phyloP scores from a whole-genome alignment of 2,113 vertebrate genomes.

The Glaucomys volans region DNA sequence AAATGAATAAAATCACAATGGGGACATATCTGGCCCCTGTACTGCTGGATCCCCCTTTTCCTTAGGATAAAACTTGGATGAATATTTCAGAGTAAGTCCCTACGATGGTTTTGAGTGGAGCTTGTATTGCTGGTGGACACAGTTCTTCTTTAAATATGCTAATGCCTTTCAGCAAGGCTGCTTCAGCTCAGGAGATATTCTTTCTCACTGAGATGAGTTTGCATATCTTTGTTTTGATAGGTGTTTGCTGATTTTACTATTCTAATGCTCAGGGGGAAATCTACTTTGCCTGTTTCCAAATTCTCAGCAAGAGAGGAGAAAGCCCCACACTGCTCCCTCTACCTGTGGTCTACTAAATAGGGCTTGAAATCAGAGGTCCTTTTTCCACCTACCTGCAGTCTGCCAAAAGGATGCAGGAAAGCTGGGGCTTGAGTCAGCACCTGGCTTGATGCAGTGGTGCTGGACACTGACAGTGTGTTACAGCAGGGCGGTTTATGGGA shows the following conservation, averaged over 20 bases:
- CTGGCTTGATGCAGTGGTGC: neutral
- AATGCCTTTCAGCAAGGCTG: neutral
- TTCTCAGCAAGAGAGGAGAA: neutral
- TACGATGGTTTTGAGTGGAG: neutral
- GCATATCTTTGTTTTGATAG: slow-evolving; percentile 50
- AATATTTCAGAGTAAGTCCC: neutral
- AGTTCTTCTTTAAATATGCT: slow-evolving; percentile 16
- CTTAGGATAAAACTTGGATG: neutral
- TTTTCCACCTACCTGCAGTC: neutral
- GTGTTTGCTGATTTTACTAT: slow-evolving; percentile 64
- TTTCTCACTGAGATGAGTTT: slow-evolving; percentile 46
- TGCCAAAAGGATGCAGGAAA: neutral
- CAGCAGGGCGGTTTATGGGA: neutral
- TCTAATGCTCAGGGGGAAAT: neutral
- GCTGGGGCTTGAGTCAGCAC: neutral
- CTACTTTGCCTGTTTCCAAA: slow-evolving; percentile 58
- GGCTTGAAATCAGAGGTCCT: neutral
- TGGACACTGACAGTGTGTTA: neutral
- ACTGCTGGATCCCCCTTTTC: neutral
- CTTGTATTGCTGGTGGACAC: neutral
- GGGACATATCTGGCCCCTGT: neutral
- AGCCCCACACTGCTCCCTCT: neutral
- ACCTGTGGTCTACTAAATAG: neutral
- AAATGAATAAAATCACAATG: neutral
- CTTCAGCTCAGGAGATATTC: neutral